Percentiles rank a stretch among this genome's conserved stretches.
Evolutionary conservation across 1,140 invertebrate species (phyloP).

Genomic region (Whitmania pigra): DNA sequence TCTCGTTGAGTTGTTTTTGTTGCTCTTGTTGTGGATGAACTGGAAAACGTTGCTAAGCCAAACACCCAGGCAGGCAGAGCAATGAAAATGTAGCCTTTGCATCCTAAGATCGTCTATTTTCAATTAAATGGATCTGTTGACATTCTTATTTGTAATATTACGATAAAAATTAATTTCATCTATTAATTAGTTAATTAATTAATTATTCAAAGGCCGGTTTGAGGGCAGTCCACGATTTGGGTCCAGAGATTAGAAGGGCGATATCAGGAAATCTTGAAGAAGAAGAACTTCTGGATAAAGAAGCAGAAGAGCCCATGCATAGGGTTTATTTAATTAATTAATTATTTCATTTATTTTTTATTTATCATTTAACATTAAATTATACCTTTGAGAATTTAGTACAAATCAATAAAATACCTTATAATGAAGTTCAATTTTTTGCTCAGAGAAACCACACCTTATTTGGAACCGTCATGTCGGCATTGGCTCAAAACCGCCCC

Average conservation of each 20-base stretch:
- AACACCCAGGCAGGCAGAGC: too few relatives aligned
- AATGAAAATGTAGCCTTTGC: too few relatives aligned
- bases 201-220: slow-evolving; percentile 60
- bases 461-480: slow-evolving; percentile 53
- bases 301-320: slow-evolving; percentile 63
- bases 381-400: too few relatives aligned
- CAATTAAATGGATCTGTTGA: not conserved
- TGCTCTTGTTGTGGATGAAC: too few relatives aligned
- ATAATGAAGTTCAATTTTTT: not conserved
- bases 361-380: not conserved
- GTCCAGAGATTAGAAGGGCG: slow-evolving; percentile 88
- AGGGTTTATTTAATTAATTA: slow-evolving; percentile 52
- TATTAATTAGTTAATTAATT: not conserved
- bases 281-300: slow-evolving; percentile 29
- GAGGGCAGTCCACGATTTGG: slow-evolving; percentile 87
- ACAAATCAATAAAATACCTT: too few relatives aligned
- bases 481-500: not conserved
- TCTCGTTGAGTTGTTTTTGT: too few relatives aligned
- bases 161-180: not conserved
- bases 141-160: not conserved
- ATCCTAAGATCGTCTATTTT: not conserved
- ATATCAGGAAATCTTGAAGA: slow-evolving; percentile 57
- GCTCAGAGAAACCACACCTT: slow-evolving; percentile 83
- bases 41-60: too few relatives aligned
- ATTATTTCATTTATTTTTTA: not conserved